Evolutionary conservation across 2,888 invertebrate genomes (phyloP).

Genomic region (Noctua comes): DNA sequence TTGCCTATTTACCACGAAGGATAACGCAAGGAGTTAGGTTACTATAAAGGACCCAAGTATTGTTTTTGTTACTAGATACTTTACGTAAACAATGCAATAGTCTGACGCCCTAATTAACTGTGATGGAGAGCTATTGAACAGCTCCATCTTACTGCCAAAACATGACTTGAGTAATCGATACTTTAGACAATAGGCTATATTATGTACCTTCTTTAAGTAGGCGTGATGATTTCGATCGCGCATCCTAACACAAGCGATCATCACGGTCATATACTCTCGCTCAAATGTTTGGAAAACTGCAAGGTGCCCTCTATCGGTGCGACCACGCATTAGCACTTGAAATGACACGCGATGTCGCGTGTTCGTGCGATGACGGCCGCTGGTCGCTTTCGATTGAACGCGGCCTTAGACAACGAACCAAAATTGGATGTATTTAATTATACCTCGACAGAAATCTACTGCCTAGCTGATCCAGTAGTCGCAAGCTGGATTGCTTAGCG

Average conservation of each 20-base stretch:
- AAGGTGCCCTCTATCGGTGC: neutral
- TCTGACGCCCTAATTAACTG: neutral
- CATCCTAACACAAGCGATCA: neutral
- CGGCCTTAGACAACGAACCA: neutral
- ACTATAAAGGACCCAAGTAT: neutral
- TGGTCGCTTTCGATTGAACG: neutral
- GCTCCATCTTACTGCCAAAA: conserved; percentile 22
- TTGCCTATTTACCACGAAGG: neutral
- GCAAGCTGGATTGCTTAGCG: neutral
- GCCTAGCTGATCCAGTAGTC: too few species aligned
- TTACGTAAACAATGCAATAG: conserved; percentile 10
- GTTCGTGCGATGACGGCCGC: neutral
- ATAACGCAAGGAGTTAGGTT: neutral
- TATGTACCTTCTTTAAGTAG: neutral
- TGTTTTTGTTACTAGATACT: conserved; percentile 10
- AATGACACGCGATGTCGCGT: neutral
- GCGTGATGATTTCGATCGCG: neutral
- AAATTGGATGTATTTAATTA: neutral
- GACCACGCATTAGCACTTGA: neutral
- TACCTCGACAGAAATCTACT: neutral
- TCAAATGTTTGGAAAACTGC: neutral
- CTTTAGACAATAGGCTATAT: conserved; percentile 6
- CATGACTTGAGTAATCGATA: conserved; percentile 23
- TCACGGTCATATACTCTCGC: neutral
- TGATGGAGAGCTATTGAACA: conserved; percentile 27